Conservation (phyloP, 1,140 invertebrate genomes). For the Drosophila insularis region DNA sequence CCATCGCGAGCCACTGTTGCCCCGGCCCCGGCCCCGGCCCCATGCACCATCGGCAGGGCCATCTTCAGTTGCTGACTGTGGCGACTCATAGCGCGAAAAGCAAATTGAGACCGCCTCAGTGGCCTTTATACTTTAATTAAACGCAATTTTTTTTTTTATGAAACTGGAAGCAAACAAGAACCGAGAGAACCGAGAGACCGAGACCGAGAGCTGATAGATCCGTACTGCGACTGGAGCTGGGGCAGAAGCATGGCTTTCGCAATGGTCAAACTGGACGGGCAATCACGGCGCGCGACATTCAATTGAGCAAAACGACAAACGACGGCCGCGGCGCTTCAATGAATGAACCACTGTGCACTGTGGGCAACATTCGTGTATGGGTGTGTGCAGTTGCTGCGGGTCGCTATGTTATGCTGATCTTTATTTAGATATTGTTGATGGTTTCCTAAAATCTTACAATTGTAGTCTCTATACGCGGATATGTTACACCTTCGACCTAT, state of each 20-base stretch:
- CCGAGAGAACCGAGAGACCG: constrained; percentile 43
- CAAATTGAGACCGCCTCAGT: constrained; percentile 48
- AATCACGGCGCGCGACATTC: constrained; percentile 73
- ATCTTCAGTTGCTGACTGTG: constrained; percentile 58
- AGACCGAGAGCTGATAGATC: constrained; percentile 58
- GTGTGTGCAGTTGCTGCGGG: constrained; percentile 16
- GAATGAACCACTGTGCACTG: constrained; percentile 20
- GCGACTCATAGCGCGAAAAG: constrained; percentile 56
- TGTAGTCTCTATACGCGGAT: background rate
- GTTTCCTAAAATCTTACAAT: background rate
- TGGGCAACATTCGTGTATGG: background rate
- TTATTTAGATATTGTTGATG: background rate
- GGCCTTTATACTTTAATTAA: constrained; percentile 78
- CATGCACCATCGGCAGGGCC: constrained; percentile 65
- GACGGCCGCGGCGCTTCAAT: constrained; percentile 43
- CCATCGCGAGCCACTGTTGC: background rate
- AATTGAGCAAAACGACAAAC: constrained; percentile 64
- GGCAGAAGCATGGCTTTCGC: background rate
- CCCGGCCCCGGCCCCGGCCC: constrained; percentile 9
- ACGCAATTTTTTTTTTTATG: constrained; percentile 68
- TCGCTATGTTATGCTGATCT: constrained; percentile 1
- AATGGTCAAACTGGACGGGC: constrained; percentile 51
- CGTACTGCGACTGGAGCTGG: constrained; percentile 23
- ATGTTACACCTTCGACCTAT: constrained; percentile 23
- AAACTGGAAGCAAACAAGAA: constrained; percentile 36